Percentiles rank a stretch among this genome's conserved stretches.
phyloP scores from a whole-genome alignment of 2,797 vertebrate species.

The Myotis myotis region DNA sequence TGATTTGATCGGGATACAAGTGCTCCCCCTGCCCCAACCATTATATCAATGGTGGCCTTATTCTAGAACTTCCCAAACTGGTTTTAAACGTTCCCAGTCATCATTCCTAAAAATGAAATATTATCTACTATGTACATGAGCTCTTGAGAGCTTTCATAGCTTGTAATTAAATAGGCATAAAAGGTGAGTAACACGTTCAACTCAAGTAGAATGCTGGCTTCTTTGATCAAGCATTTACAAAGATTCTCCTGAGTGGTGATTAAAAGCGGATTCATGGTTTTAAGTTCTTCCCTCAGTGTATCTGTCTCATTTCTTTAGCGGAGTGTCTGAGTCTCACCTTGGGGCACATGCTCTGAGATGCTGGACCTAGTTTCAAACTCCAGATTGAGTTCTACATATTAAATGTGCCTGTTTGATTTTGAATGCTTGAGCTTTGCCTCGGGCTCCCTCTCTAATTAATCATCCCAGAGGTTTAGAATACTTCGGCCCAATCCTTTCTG shows the following conservation, averaged over 20 bases:
- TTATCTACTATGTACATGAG: neutral
- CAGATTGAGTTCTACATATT: slow-evolving; percentile 24
- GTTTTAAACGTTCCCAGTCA: neutral
- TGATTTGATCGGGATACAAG: slow-evolving; percentile 37
- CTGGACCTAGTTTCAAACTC: neutral
- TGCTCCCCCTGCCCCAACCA: rapidly evolving
- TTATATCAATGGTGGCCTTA: neutral
- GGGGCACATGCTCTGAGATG: neutral
- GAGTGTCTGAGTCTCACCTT: neutral
- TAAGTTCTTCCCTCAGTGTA: slow-evolving; percentile 3
- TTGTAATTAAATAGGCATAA: slow-evolving; percentile 48
- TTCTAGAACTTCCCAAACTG: neutral
- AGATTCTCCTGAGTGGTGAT: slow-evolving; percentile 27
- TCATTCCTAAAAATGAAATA: slow-evolving; percentile 33
- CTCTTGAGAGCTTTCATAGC: neutral
- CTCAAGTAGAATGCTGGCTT: neutral
- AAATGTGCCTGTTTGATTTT: slow-evolving; percentile 1
- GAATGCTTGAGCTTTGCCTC: slow-evolving; percentile 42
- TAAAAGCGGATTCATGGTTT: slow-evolving; percentile 45
- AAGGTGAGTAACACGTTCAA: slow-evolving; percentile 30
- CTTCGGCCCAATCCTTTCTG: neutral
- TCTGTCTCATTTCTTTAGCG: neutral
- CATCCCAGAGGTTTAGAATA: slow-evolving; percentile 29
- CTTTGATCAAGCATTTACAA: slow-evolving; percentile 18
- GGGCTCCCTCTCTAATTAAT: slow-evolving; percentile 49